Evolutionary conservation across 1,140 invertebrate genomes (phyloP).

Genomic region (Drosophila nannoptera): DNA sequence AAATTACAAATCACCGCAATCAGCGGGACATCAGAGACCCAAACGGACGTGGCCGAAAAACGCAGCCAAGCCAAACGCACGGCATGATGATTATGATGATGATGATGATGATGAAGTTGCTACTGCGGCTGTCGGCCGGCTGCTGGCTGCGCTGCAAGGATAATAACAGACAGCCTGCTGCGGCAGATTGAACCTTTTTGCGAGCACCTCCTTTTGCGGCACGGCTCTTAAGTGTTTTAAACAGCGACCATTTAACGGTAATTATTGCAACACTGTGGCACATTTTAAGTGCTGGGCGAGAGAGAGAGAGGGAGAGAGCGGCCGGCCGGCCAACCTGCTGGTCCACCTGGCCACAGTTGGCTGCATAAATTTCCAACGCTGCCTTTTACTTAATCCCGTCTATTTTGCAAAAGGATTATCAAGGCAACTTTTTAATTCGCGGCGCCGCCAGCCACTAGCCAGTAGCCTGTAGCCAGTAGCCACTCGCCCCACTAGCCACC

Average conservation of each 20-base stretch:
- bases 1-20: constrained; percentile 75
- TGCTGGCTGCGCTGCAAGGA: constrained; percentile 43
- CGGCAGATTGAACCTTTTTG: constrained; percentile 41
- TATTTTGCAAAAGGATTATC: constrained; percentile 77
- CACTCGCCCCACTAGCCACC: constrained; percentile 26
- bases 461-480: constrained; percentile 19
- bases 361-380: constrained; percentile 72
- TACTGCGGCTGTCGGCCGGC: background rate
- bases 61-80: constrained; percentile 6
- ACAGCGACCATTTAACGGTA: constrained; percentile 74
- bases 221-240: constrained; percentile 63
- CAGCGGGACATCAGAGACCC: constrained; percentile 38
- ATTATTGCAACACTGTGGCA: constrained; percentile 77
- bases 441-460: constrained; percentile 29
- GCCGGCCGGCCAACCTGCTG: constrained; percentile 16
- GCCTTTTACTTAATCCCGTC: constrained; percentile 75
- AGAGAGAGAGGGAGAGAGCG: background rate
- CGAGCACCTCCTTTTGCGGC: constrained; percentile 9
- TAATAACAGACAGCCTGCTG: constrained; percentile 65
- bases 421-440: constrained; percentile 76
- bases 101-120: constrained; percentile 5
- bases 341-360: constrained; percentile 50
- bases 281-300: constrained; percentile 63
- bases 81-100: constrained; percentile 13
- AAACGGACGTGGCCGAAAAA: constrained; percentile 8